These are phyloP conservation scores for Elysia crispata DNA, from an alignment of 2,888 invertebrate species.

Conservation along the genomic window DNA sequence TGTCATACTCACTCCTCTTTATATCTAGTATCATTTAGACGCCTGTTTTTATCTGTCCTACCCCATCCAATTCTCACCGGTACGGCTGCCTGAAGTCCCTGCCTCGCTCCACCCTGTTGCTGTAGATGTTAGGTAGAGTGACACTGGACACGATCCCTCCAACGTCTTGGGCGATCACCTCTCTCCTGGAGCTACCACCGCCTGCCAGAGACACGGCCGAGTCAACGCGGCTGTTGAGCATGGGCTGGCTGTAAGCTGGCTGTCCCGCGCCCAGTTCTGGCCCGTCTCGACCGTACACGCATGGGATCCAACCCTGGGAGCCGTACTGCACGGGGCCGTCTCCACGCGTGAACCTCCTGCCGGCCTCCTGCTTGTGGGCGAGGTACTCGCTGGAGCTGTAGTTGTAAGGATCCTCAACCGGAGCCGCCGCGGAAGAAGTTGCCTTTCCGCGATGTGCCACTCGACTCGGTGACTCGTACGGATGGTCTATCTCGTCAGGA, in stretches of 20 bases:
- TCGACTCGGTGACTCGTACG: neutral
- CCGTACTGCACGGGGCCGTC: conserved; percentile 57
- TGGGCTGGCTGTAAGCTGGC: conserved; percentile 45
- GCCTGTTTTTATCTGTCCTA: no score
- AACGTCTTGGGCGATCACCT: conserved; percentile 50
- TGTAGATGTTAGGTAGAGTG: conserved; percentile 69
- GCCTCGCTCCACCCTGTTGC: conserved; percentile 60
- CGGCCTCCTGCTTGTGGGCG: conserved; percentile 74
- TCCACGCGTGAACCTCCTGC: conserved; percentile 54
- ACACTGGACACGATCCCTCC: conserved; percentile 65
- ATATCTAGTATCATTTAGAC: no score
- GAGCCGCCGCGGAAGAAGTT: neutral
- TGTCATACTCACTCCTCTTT: neutral
- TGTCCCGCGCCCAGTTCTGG: conserved; percentile 12
- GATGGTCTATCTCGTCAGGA: conserved; percentile 26
- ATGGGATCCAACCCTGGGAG: conserved; percentile 46
- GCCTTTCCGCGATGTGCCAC: conserved; percentile 10
- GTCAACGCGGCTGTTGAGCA: conserved; percentile 50
- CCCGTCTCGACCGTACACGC: conserved; percentile 37
- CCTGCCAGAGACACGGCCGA: conserved; percentile 51
- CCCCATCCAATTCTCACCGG: conserved; percentile 34
- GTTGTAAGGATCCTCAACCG: conserved; percentile 43
- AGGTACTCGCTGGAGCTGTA: conserved; percentile 75
- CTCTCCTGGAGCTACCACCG: neutral
- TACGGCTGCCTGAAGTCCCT: conserved; percentile 24